These are phyloP conservation scores for Drepana falcataria DNA, from an alignment of 2,888 invertebrate genomes.

Conservation along the genomic window DNA sequence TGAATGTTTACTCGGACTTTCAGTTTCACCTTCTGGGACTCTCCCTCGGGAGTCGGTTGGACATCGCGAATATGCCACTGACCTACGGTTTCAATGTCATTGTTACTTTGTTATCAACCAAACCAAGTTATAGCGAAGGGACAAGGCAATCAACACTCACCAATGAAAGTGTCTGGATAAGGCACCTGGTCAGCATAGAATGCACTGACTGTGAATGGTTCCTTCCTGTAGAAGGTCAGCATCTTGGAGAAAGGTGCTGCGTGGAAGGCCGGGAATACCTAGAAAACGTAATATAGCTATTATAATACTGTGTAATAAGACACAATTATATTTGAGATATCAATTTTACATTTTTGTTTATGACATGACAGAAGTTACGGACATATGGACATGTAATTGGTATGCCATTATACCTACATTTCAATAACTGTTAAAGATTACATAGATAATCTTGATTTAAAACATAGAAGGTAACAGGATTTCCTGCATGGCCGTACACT, in stretches of 20 bases:
- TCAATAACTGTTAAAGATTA: too few relatives aligned
- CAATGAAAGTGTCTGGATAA: constrained; percentile 87
- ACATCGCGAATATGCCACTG: constrained; percentile 89
- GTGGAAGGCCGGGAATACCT: constrained; percentile 92
- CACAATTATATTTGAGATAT: too few relatives aligned
- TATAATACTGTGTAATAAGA: too few relatives aligned
- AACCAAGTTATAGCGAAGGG: background rate
- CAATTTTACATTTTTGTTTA: too few relatives aligned
- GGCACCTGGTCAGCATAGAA: constrained; percentile 88
- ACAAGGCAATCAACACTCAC: constrained; percentile 66
- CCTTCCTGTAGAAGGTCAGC: constrained; percentile 94
- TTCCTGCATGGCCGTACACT: too few relatives aligned
- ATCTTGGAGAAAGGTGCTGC: constrained; percentile 95
- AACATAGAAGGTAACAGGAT: too few relatives aligned
- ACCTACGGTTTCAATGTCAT: constrained; percentile 61
- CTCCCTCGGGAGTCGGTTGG: constrained; percentile 91
- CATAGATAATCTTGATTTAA: too few relatives aligned
- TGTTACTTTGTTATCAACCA: background rate
- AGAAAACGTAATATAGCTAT: constrained; percentile 10
- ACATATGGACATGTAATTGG: too few relatives aligned
- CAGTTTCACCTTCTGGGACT: constrained; percentile 96
- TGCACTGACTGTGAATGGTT: constrained; percentile 92
- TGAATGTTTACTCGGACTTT: constrained; percentile 96
- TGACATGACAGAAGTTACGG: too few relatives aligned
- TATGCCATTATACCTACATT: too few relatives aligned